These are phyloP conservation scores for Shargacucullia verbasci DNA, from an alignment of 2,888 invertebrate genomes.

Conservation along the genomic window DNA sequence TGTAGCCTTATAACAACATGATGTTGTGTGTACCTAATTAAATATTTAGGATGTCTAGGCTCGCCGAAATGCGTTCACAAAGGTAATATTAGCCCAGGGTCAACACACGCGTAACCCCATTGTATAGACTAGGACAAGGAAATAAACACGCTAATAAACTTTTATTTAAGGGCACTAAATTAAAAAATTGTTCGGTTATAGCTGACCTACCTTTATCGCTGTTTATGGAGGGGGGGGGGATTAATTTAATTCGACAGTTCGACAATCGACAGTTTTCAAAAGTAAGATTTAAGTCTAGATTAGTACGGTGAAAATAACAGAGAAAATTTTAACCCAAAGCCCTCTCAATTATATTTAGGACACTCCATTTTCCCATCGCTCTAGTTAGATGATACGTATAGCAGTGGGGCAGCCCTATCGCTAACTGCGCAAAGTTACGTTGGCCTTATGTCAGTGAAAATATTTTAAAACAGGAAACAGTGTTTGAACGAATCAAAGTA, in stretches of 20 bases:
- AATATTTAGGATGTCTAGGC: constrained; percentile 31
- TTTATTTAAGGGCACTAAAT: constrained; percentile 2
- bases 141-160: constrained; percentile 11
- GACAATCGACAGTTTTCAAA: too few relatives aligned
- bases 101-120: constrained; percentile 31
- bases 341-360: too few relatives aligned
- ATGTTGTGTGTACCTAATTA: constrained; percentile 11
- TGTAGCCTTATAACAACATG: constrained; percentile 5
- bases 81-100: constrained; percentile 32
- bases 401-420: constrained; percentile 41
- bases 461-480: constrained; percentile 38
- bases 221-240: too few relatives aligned
- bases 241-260: too few relatives aligned
- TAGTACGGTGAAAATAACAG: too few relatives aligned
- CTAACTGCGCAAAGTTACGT: constrained; percentile 31
- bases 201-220: too few relatives aligned
- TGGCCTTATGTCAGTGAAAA: constrained; percentile 47
- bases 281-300: too few relatives aligned
- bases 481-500: constrained; percentile 6
- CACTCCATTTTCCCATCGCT: too few relatives aligned
- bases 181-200: neutral
- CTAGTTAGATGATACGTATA: too few relatives aligned
- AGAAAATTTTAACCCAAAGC: too few relatives aligned
- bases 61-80: constrained; percentile 33
- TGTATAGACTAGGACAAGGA: constrained; percentile 23